phyloP scores from a whole-genome alignment of 2,888 invertebrate genomes.

The Drosophila lutescens region DNA sequence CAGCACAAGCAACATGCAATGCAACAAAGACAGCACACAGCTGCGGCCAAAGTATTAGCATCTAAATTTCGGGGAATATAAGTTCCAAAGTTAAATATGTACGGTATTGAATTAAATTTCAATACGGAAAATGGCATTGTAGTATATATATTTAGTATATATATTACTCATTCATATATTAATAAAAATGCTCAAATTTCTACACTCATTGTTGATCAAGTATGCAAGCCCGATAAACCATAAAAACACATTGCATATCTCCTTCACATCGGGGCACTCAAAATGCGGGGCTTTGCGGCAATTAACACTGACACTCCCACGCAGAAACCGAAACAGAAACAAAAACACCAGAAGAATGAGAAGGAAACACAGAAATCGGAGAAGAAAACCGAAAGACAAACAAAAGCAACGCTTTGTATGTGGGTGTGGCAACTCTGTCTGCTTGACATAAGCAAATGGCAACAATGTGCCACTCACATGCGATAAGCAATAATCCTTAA shows the following conservation, averaged over 20 bases:
- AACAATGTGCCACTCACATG: slow-evolving; percentile 27
- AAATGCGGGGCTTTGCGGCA: slow-evolving; percentile 72
- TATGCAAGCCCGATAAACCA: slow-evolving; percentile 65
- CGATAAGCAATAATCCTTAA: slow-evolving; percentile 23
- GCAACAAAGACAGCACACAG: slow-evolving; percentile 11
- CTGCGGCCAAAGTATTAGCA: slow-evolving; percentile 10
- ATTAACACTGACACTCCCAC: slow-evolving; percentile 77
- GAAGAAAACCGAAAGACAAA: slow-evolving; percentile 49
- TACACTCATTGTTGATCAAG: slow-evolving; percentile 25
- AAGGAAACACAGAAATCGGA: slow-evolving; percentile 29
- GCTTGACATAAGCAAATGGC: slow-evolving; percentile 45
- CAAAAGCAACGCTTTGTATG: slow-evolving; percentile 54
- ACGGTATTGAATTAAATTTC: too few species aligned
- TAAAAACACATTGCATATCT: slow-evolving; percentile 62
- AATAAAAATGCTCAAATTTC: neutral
- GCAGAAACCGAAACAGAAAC: slow-evolving; percentile 37
- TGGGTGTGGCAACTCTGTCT: slow-evolving; percentile 56
- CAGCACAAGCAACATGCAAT: slow-evolving; percentile 9
- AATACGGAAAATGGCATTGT: too few species aligned
- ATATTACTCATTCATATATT: neutral
- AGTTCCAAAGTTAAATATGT: too few species aligned
- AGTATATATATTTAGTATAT: too few species aligned
- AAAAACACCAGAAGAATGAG: slow-evolving; percentile 5
- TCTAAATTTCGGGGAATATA: too few species aligned
- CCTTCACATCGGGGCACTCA: slow-evolving; percentile 33